phyloP scores from a whole-genome alignment of 2,113 vertebrate genomes.

The Columba janthina region DNA sequence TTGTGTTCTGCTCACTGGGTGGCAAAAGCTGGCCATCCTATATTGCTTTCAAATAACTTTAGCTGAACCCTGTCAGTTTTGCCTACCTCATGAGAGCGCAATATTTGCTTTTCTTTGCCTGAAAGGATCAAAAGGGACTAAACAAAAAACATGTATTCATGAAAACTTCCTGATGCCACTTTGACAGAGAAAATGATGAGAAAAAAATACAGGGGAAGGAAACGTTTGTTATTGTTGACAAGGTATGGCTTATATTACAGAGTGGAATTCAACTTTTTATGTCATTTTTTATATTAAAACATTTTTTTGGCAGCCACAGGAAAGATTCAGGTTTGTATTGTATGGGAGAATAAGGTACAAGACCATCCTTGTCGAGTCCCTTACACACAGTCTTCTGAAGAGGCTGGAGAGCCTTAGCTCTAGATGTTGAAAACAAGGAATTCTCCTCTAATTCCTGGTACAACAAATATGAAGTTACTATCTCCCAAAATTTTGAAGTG shows the following conservation, averaged over 20 bases:
- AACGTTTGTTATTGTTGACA: neutral
- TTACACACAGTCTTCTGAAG: neutral
- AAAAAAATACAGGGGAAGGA: neutral
- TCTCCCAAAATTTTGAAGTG: neutral
- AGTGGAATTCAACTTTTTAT: neutral
- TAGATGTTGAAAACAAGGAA: neutral
- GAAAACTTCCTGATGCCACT: neutral
- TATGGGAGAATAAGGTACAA: neutral
- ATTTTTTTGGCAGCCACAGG: neutral
- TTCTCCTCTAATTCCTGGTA: neutral
- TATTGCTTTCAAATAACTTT: constrained; percentile 14
- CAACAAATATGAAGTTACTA: rapidly evolving
- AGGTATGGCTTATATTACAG: neutral
- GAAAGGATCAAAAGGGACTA: neutral
- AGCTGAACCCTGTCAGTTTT: neutral
- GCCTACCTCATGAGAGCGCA: neutral
- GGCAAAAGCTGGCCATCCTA: constrained; percentile 12
- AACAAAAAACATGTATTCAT: neutral
- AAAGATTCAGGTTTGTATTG: neutral
- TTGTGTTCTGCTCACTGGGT: constrained; percentile 9
- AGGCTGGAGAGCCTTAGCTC: neutral
- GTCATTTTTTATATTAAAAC: neutral
- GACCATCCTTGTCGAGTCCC: neutral
- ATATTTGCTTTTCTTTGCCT: neutral
- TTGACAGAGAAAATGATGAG: neutral